Evolutionary conservation across 1,140 invertebrate species (phyloP), one percentile per base, ranked within the genome.

Genomic region (Proctacanthus coquilletti): DNA sequence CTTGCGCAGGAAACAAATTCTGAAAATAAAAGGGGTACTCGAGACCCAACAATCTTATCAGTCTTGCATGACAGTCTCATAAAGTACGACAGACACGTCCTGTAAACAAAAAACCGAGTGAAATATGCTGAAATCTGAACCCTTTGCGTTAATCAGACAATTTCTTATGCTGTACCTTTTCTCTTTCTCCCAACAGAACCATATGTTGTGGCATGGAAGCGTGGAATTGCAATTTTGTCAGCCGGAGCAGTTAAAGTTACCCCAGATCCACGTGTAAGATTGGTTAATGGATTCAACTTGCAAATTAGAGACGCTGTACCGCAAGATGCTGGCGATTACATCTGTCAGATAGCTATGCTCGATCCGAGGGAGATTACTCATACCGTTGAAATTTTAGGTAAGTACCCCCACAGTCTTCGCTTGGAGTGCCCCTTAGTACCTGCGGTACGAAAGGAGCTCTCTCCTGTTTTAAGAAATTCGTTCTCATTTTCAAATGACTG

Each of bases 271-370:
- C 56, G 70, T 18, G 59, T 72, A 30, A 60, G 57, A 36, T 51
- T 71, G 31, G 60, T 66, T 21, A 65, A 68, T 39, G 62, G 66
- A 21, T 72, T 67, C 51, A 69, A 65, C 43, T 49, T 72, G 39
- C 65, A 70, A 51, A 72, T 73, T 39, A 60, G 61, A 38, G 65
- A 71, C 36, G 63, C 66, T 30, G 59, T 61, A 35, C 60, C 65
- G 20, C 63, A 68, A 46, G 71, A 73, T 56, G 69, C 68, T 18
- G 71, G 70, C 10, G 66, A 69, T 47, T 73, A 73, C 52, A 65
- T 70, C 33, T 73, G 71, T 48, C 69, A 71, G 52, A 70, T 73
- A 44, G 69, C 65, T 30, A 70, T 68, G 11, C 53, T 69, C 44
- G 62, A 69, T 44, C 69, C 69, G 27, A 55, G 64, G 31, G 69